These are phyloP conservation scores for Sparus aurata DNA, from an alignment of 2,797 vertebrate genomes.

Conservation along the genomic window DNA sequence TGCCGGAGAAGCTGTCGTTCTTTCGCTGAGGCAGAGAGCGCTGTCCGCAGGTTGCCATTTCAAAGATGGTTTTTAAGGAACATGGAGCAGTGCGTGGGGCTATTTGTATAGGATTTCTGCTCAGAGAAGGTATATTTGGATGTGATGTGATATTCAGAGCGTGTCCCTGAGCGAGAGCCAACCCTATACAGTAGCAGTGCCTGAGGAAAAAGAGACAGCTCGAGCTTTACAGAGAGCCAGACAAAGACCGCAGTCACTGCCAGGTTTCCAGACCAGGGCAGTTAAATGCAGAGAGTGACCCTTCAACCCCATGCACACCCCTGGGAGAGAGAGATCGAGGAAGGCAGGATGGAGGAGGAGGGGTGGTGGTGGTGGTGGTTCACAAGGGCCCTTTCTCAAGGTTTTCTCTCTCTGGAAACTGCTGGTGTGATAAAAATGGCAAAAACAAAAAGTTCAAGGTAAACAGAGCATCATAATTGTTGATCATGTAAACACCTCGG, in stretches of 20 bases:
- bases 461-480: conserved; percentile 46
- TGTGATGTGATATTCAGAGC: conserved; percentile 68
- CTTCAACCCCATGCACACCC: conserved; percentile 76
- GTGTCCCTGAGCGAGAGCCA: conserved; percentile 62
- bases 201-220: conserved; percentile 46
- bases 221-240: conserved; percentile 57
- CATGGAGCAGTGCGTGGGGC: conserved; percentile 9
- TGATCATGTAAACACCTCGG: conserved; percentile 44
- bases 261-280: conserved; percentile 81
- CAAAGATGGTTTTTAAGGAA: conserved; percentile 38
- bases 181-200: conserved; percentile 73
- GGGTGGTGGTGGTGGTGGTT: conserved; percentile 19
- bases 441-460: conserved; percentile 49
- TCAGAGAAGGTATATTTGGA: conserved; percentile 52
- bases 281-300: conserved; percentile 83
- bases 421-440: conserved; percentile 14
- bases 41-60: conserved; percentile 37
- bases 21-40: conserved; percentile 17
- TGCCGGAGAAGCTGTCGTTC: conserved; percentile 20
- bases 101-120: conserved; percentile 50
- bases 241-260: conserved; percentile 84
- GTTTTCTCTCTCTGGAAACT: conserved; percentile 53
- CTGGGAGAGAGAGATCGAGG: conserved; percentile 65
- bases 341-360: conserved; percentile 58
- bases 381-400: conserved; percentile 75